These are phyloP conservation scores for Agraylea sexmaculata DNA, from an alignment of 1,140 invertebrate species.

Conservation along the genomic window DNA sequence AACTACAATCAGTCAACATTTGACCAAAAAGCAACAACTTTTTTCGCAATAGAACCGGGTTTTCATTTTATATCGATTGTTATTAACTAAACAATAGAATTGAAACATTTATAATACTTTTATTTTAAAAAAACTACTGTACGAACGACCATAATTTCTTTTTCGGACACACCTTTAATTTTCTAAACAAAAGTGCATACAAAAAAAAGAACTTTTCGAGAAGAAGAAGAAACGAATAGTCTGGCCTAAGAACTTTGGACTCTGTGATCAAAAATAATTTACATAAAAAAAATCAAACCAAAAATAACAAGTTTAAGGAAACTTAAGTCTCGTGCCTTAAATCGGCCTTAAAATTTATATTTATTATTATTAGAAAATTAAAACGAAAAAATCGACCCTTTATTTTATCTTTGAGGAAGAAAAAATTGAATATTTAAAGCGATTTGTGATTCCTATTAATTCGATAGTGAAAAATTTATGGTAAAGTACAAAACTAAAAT, in stretches of 20 bases:
- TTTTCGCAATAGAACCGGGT: slow-evolving; percentile 23
- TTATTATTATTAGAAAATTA: slow-evolving; percentile 19
- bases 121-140: slow-evolving; percentile 15
- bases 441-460: too few species aligned
- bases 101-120: slow-evolving; percentile 18
- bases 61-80: slow-evolving; percentile 22
- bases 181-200: slow-evolving; percentile 7
- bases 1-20: slow-evolving; percentile 18
- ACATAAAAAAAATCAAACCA: slow-evolving; percentile 9
- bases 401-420: too few species aligned
- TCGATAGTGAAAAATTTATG: too few species aligned
- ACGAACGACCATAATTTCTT: slow-evolving; percentile 16
- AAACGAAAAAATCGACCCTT: slow-evolving; percentile 11
- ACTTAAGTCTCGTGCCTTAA: slow-evolving; percentile 21
- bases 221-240: slow-evolving; percentile 14
- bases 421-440: too few species aligned
- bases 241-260: slow-evolving; percentile 17
- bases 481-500: too few species aligned
- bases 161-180: slow-evolving; percentile 15
- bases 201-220: slow-evolving; percentile 14
- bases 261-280: slow-evolving; percentile 9
- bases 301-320: slow-evolving; percentile 10
- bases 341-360: slow-evolving; percentile 23
- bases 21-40: slow-evolving; percentile 20
- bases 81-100: slow-evolving; percentile 22